Percentiles rank a stretch among this genome's conserved stretches.
phyloP scores from a whole-genome alignment of 2,797 vertebrate species.

The Pipistrellus nathusii region DNA sequence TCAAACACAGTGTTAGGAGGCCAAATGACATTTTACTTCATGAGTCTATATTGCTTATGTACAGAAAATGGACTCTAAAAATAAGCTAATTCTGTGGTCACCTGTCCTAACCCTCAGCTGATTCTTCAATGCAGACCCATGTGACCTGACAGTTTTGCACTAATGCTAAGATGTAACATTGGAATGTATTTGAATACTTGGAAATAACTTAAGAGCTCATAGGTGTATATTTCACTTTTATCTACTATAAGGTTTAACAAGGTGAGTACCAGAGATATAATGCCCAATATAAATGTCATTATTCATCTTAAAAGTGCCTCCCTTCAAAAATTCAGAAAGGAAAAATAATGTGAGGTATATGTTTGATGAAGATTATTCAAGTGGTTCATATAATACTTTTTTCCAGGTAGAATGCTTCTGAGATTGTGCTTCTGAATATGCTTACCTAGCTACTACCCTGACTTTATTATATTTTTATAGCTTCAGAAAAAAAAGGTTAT shows the following conservation, averaged over 20 bases:
- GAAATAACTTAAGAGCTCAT: slow-evolving; percentile 40
- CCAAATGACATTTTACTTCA: slow-evolving; percentile 38
- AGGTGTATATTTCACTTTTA: slow-evolving; percentile 1
- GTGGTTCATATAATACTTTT: slow-evolving; percentile 8
- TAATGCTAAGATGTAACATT: background rate
- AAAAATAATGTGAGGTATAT: background rate
- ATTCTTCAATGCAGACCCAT: background rate
- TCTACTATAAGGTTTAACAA: slow-evolving; percentile 1
- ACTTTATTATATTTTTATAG: slow-evolving; percentile 7
- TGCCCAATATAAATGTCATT: slow-evolving; percentile 26
- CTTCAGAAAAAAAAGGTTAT: background rate
- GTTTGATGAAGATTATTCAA: background rate
- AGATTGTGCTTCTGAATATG: background rate
- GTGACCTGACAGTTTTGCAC: background rate
- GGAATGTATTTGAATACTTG: slow-evolving; percentile 7
- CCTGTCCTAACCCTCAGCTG: slow-evolving; percentile 27
- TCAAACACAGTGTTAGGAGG: background rate
- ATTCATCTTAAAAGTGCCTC: slow-evolving; percentile 44
- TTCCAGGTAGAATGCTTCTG: background rate
- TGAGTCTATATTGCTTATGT: background rate
- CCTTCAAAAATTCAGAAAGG: slow-evolving; percentile 36
- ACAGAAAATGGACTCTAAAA: slow-evolving; percentile 58
- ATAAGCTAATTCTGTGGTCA: background rate
- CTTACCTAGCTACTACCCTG: slow-evolving; percentile 3
- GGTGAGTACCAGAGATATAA: background rate